A percentile compares a stretch with the other conserved stretches of the same genome.
Evolutionary conservation across 1,140 invertebrate genomes (phyloP).

Genomic region (Helicoverpa armigera): DNA sequence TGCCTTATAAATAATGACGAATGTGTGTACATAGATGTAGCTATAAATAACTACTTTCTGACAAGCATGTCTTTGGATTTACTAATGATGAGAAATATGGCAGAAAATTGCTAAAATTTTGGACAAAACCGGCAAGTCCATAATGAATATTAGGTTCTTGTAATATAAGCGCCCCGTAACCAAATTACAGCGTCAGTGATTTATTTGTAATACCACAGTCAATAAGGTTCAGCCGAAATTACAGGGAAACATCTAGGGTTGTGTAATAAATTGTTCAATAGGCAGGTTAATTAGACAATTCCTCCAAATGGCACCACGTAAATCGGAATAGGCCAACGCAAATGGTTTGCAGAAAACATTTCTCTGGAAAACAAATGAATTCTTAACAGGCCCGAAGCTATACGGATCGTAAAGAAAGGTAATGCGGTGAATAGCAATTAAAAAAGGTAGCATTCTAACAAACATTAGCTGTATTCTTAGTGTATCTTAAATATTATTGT

Average conservation of each 20-base stretch:
- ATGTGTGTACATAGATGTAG: no score
- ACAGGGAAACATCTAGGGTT: constrained; percentile 66
- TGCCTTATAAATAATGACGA: no score
- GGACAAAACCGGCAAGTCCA: constrained; percentile 8
- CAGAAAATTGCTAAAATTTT: background rate
- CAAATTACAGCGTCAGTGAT: constrained; percentile 61
- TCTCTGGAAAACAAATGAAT: constrained; percentile 64
- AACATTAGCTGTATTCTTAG: constrained; percentile 31
- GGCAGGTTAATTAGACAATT: constrained; percentile 81
- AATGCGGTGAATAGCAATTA: constrained; percentile 37
- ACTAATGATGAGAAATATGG: background rate
- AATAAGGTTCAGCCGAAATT: constrained; percentile 73
- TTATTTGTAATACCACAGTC: constrained; percentile 70
- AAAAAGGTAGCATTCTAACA: constrained; percentile 26
- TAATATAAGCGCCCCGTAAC: constrained; percentile 30
- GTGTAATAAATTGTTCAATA: constrained; percentile 76
- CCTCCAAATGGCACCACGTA: constrained; percentile 70
- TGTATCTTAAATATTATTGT: constrained; percentile 6
- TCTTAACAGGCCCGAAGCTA: constrained; percentile 55
- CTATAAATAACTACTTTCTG: no score
- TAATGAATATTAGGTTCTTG: constrained; percentile 42
- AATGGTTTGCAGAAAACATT: constrained; percentile 61
- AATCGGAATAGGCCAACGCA: constrained; percentile 66
- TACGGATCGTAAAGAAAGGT: constrained; percentile 47
- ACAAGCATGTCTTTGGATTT: no score